Evolutionary conservation across 2,888 invertebrate species (phyloP), one percentile per base, ranked within the genome.

Genomic region (Anthrax anthrax): DNA sequence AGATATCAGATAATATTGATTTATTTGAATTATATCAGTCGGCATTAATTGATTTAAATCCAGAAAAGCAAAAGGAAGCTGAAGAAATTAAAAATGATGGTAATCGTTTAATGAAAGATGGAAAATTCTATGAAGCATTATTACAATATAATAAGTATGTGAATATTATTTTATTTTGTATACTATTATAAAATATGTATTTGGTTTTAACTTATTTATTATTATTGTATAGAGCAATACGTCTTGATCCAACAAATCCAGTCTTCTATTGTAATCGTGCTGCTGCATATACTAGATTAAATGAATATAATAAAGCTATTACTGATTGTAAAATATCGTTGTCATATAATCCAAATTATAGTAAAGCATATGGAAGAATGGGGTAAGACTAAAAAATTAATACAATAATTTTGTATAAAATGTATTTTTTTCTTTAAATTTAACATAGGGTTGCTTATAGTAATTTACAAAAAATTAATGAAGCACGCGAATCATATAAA

Each of bases 241-340:
- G 81, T 57, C 70, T 91, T 47, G 89, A 95, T 64, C 80, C 83
- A 19, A 76, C 77, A 51, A 96, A 96, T 71, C 84, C 96, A 1
- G 89, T 97, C 29, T 97, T 86, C 70, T 97, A 88, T 66, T 95
- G 96, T 66, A 98, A 98, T 65, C 80, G 97, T 54, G 98, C 97
- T 40, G 97, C 97, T 2, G 94, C 95, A 1, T 84, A 86, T 64
- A 94, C 87, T 62, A 90, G 92, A 62, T 70, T 95, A 53, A 84
- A 84, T 42, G 81, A 87, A 59, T 84, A 90, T 60, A 75, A 81
- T 47, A 75, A 79, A 50, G 91, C 95, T 13, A 83, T 97, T 44
- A 78, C 81, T 44, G 97, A 98, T 69, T 96, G 95, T 64, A 80
- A 84, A 57, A 80, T 81, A 39, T 95, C 98, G 6, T 73, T 98